Base-by-base conservation (phyloP, 2,888 invertebrate genomes). In the Thera obeliscata region DNA sequence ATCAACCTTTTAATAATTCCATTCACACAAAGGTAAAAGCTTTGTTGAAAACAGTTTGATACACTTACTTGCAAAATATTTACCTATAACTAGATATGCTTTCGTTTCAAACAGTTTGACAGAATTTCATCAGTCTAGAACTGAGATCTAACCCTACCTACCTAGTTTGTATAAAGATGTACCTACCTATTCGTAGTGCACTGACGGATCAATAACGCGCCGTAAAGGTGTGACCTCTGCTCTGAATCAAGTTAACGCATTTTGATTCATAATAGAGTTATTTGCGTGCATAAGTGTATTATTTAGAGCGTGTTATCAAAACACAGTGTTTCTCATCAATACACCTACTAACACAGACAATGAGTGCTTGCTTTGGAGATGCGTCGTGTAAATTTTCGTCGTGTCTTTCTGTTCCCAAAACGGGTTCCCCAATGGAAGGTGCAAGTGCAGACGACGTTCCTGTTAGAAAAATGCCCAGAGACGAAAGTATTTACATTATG, bases 401-500 rank as follows among this genome's bases (percentile, higher is more conserved):
- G 58, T 60, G 56, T 60, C 22, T 62, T 56, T 50, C 50, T 43
- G 56, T 55, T 60, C 49, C 57, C 33, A 62, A 80, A 79, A 90
- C 90, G 90, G 82, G 73, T 74, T 79, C 76, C 74, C 81, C 82
- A 66, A 66, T 64, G 64, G 79, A 76, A 63, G 81, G 71, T 74
- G 85, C 33, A 43, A 54, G 88, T 70, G 74, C 79, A 62, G 87
- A 93, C 68, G 73, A 78, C 57, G 88, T 94, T 61, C 91, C 91
- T n/a, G 73, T 93, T 69, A 76, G 77, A 67, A 82, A 76, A 63
- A 86, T 89, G 36, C 73, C 54, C 2, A 7, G 74, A 54, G 85
- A 84, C 76, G 84, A 89, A 58, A 88, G 94, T 76, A 87, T 91
- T 61, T 74, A 77, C 56, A 78, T 82, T 67, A 73, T 95, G 57